Evolutionary conservation across 2,113 vertebrate species (phyloP).

Genomic region (Amia ocellicauda): DNA sequence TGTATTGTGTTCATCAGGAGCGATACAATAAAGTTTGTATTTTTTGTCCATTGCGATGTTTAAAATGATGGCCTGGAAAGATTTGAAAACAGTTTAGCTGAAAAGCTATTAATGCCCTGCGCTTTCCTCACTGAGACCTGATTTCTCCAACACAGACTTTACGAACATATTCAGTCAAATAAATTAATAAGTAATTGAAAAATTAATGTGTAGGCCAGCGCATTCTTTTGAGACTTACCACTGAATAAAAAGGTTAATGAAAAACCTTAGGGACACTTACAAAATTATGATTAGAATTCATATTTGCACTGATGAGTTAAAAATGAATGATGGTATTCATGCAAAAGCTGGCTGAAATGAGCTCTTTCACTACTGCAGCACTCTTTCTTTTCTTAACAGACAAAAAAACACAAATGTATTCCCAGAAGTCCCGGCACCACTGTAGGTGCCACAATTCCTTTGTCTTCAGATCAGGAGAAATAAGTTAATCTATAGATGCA

Average conservation of each 20-base stretch:
- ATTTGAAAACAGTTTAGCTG: neutral
- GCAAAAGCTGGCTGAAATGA: no score
- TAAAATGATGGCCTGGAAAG: constrained; percentile 27
- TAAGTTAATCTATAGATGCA: no score
- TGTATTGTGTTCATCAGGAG: no score
- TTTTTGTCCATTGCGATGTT: no score
- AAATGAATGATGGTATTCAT: no score
- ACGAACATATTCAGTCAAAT: constrained; percentile 29
- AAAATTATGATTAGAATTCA: no score
- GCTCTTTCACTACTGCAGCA: no score
- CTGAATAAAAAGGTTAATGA: constrained; percentile 53
- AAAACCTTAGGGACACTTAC: constrained; percentile 42
- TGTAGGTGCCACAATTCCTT: constrained; percentile 63
- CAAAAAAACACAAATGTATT: no score
- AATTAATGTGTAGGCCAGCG: constrained; percentile 4
- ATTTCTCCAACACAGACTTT: constrained; percentile 54
- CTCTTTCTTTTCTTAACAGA: no score
- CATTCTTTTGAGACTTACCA: constrained; percentile 38
- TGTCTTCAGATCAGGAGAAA: constrained; percentile 60
- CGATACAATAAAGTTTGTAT: no score
- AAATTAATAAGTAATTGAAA: constrained; percentile 53
- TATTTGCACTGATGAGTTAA: no score
- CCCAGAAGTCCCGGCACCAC: no score
- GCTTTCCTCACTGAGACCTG: constrained; percentile 48
- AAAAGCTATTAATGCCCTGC: constrained; percentile 39